Evolutionary conservation across 2,888 invertebrate genomes (phyloP).

Genomic region (Gryllus longicercus): DNA sequence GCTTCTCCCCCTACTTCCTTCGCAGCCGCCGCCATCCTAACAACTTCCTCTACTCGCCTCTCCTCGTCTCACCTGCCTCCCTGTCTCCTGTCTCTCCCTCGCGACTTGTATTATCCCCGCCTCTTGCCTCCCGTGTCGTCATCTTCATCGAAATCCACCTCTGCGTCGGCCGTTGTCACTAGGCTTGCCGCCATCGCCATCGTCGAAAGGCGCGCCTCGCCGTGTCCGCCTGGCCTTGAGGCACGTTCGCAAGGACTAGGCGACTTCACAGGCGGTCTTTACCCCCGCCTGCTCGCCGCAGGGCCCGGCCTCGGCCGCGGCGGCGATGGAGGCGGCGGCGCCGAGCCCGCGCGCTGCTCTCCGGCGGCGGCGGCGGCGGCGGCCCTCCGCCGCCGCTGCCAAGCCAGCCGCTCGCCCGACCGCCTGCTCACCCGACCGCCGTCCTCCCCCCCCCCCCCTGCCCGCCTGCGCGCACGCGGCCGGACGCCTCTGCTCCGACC

Average conservation of each 20-base stretch:
- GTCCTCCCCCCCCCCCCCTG: background rate
- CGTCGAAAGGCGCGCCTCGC: background rate
- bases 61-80: too few relatives aligned
- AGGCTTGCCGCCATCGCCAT: too few relatives aligned
- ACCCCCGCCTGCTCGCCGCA: background rate
- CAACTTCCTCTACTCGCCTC: too few relatives aligned
- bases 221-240: background rate
- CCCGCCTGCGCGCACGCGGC: background rate
- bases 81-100: too few relatives aligned
- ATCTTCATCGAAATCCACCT: too few relatives aligned
- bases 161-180: too few relatives aligned
- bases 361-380: background rate
- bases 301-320: background rate
- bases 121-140: too few relatives aligned
- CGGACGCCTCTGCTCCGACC: too few relatives aligned
- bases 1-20: too few relatives aligned
- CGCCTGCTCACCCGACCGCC: background rate
- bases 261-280: slow-evolving; percentile 11
- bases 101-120: too few relatives aligned
- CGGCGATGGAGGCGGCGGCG: background rate
- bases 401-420: background rate
- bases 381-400: background rate
- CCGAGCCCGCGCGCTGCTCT: background rate
- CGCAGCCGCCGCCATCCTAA: too few relatives aligned
- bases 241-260: slow-evolving; percentile 17